These are phyloP conservation scores for Zygaena filipendulae DNA, from an alignment of 2,888 invertebrate genomes.

Conservation along the genomic window DNA sequence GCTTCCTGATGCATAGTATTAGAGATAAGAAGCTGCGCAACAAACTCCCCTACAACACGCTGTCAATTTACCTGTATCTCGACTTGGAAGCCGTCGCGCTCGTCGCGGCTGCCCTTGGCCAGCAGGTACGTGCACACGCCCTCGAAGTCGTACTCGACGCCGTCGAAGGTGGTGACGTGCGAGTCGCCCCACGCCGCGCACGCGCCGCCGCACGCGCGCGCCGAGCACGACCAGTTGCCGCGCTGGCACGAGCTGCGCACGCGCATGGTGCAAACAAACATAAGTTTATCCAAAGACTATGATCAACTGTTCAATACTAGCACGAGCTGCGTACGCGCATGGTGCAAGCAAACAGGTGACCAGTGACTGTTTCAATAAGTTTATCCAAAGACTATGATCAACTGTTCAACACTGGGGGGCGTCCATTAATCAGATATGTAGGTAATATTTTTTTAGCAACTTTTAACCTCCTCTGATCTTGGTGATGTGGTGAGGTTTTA, in stretches of 20 bases:
- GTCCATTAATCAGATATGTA: no score
- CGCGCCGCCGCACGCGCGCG: slow-evolving; percentile 77
- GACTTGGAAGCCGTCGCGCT: slow-evolving; percentile 76
- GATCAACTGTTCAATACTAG: no score
- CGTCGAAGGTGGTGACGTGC: slow-evolving; percentile 90
- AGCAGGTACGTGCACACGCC: slow-evolving; percentile 90
- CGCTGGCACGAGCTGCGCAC: slow-evolving; percentile 72
- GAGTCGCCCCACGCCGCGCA: slow-evolving; percentile 93
- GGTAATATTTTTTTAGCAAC: no score
- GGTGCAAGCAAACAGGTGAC: no score
- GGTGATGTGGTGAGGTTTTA: no score
- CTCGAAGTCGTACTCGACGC: slow-evolving; percentile 84
- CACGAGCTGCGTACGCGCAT: no score
- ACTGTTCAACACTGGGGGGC: no score
- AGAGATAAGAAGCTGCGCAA: no score
- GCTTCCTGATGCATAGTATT: no score
- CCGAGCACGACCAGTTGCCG: slow-evolving; percentile 85
- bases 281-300: neutral
- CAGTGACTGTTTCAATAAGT: no score
- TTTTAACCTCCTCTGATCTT: no score
- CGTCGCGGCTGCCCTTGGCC: slow-evolving; percentile 74
- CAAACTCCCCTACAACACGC: neutral
- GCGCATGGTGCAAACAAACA: slow-evolving; percentile 1
- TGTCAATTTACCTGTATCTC: slow-evolving; percentile 72
- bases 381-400: no score